Conservation (phyloP, 2,888 invertebrate species). For the Lepidochrysops patricia region DNA sequence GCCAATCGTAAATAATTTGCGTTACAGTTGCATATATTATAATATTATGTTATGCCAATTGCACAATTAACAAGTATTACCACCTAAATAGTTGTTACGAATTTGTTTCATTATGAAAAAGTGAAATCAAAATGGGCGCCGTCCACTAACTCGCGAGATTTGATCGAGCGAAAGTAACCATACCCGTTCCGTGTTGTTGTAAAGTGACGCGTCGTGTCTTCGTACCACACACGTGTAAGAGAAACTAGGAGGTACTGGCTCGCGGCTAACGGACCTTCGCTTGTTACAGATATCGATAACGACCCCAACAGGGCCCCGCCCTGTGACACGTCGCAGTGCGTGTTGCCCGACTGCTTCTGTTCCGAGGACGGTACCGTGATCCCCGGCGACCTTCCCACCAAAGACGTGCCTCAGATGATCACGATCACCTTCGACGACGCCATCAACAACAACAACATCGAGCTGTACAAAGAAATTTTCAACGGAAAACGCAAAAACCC, state of each 20-base stretch:
- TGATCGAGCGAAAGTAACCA: conserved; percentile 66
- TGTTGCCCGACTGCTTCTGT: conserved; percentile 94
- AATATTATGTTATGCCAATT: conserved; percentile 23
- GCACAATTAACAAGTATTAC: conserved; percentile 21
- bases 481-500: conserved; percentile 92
- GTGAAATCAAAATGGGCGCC: conserved; percentile 59
- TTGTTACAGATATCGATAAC: conserved; percentile 87
- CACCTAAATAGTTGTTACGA: conserved; percentile 17
- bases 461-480: conserved; percentile 93
- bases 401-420: conserved; percentile 94
- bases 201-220: conserved; percentile 11
- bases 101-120: conserved; percentile 35
- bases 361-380: conserved; percentile 92
- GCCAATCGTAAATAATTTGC: conserved; percentile 11
- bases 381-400: conserved; percentile 87
- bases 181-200: conserved; percentile 41
- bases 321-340: conserved; percentile 89
- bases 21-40: conserved; percentile 27
- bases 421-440: conserved; percentile 96
- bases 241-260: background rate
- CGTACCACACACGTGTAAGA: conserved; percentile 15
- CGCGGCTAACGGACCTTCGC: conserved; percentile 1
- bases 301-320: conserved; percentile 94
- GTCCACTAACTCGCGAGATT: conserved; percentile 47
- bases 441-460: conserved; percentile 96